A percentile compares a stretch with the other conserved stretches of the same genome.
These are phyloP conservation scores for Poecilia picta DNA, from an alignment of 2,797 vertebrate species.

Conservation along the genomic window DNA sequence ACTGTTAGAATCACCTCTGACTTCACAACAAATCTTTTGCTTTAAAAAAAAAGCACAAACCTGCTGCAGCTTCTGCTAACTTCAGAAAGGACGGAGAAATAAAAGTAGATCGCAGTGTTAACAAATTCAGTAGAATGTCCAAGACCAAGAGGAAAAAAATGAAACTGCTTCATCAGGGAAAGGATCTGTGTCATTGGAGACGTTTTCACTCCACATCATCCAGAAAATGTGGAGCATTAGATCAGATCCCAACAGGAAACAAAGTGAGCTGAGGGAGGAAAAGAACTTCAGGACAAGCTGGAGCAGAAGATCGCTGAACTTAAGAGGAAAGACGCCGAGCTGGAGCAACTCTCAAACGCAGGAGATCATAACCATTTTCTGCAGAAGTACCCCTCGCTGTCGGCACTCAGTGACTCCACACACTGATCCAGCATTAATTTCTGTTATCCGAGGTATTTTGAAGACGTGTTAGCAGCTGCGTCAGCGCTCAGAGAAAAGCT, in stretches of 20 bases:
- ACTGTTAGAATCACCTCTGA: constrained; percentile 25
- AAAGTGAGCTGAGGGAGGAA: neutral
- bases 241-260: neutral
- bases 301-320: neutral
- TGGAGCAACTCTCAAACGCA: neutral
- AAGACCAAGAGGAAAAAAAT: neutral
- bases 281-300: neutral
- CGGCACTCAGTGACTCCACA: neutral
- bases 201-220: neutral
- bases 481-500: neutral
- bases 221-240: neutral
- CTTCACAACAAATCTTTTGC: neutral
- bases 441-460: neutral
- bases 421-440: neutral
- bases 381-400: neutral
- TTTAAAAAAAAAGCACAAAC: neutral
- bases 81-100: neutral
- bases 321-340: neutral
- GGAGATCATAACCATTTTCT: neutral
- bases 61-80: neutral
- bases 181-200: neutral
- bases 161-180: neutral
- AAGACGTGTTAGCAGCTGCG: neutral
- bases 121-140: neutral
- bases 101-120: neutral